Conservation (phyloP, 2,888 invertebrate genomes). For the Rosalia funebris region DNA sequence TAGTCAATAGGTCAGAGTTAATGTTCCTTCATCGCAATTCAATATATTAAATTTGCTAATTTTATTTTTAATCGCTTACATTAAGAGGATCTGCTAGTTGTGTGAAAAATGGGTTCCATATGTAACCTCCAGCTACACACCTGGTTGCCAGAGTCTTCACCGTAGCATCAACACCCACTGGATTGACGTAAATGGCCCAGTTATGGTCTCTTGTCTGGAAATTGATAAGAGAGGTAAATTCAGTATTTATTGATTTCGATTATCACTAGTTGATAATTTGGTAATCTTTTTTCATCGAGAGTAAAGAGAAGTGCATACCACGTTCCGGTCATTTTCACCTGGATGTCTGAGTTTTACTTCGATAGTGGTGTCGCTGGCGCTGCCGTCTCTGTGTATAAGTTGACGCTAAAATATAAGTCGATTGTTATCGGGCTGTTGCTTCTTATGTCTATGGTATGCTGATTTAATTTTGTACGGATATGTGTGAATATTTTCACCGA, state of each 20-base stretch:
- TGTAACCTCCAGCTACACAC: conserved; percentile 90
- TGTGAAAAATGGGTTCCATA: conserved; percentile 92
- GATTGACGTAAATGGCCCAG: conserved; percentile 92
- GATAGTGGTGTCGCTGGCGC: conserved; percentile 88
- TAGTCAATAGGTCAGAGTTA: too few species aligned
- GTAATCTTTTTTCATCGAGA: neutral
- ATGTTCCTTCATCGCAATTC: too few species aligned
- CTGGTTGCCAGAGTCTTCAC: conserved; percentile 82
- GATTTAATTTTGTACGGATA: too few species aligned
- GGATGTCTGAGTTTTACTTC: conserved; percentile 90
- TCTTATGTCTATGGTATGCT: too few species aligned
- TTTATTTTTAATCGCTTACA: too few species aligned
- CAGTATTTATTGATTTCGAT: too few species aligned
- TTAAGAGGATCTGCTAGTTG: conserved; percentile 90
- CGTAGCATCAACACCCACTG: conserved; percentile 90
- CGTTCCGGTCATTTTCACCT: conserved; percentile 83
- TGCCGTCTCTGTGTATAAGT: conserved; percentile 85
- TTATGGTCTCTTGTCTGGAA: conserved; percentile 81
- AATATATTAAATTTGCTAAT: too few species aligned
- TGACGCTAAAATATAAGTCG: conserved; percentile 78
- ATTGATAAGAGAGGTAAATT: neutral
- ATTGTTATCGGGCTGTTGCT: too few species aligned
- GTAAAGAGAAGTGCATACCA: conserved; percentile 69
- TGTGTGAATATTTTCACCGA: too few species aligned
- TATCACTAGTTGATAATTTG: too few species aligned